A percentile compares a stretch with the other conserved stretches of the same genome.
Evolutionary conservation across 2,797 vertebrate species (phyloP).

Genomic region (Mus minutoides): DNA sequence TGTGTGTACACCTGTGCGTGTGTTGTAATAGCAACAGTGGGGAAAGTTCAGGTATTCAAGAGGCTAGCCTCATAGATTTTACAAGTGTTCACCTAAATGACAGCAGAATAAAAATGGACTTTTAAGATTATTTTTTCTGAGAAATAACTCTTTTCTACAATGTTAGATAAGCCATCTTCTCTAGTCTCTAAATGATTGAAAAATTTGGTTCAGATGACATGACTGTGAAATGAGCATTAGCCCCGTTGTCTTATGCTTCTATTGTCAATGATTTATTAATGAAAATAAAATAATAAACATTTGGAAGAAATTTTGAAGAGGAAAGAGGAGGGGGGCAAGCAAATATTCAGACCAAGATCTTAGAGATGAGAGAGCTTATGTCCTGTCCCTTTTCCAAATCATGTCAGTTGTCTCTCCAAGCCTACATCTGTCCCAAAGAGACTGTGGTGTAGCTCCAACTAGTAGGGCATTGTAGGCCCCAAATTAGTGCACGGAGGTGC

Average conservation of each 20-base stretch:
- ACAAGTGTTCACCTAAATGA: background rate
- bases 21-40: background rate
- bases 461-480: background rate
- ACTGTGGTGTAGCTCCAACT: too few species aligned
- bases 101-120: background rate
- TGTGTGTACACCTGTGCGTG: background rate
- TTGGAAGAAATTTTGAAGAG: constrained; percentile 9
- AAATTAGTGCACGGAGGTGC: background rate
- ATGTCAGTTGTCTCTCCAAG: background rate
- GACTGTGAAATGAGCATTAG: background rate
- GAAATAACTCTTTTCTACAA: constrained; percentile 8
- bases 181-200: background rate
- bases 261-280: background rate
- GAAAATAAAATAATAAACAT: constrained; percentile 20
- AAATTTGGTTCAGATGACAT: background rate
- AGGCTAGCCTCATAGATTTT: background rate
- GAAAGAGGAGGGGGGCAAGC: background rate
- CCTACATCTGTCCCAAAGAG: background rate
- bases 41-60: background rate
- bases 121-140: constrained; percentile 14
- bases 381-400: background rate
- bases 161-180: background rate
- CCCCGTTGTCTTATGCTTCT: background rate
- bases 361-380: background rate
- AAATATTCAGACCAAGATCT: background rate